Evolutionary conservation across 1,140 invertebrate species (phyloP).

Genomic region (Heliothis virescens): DNA sequence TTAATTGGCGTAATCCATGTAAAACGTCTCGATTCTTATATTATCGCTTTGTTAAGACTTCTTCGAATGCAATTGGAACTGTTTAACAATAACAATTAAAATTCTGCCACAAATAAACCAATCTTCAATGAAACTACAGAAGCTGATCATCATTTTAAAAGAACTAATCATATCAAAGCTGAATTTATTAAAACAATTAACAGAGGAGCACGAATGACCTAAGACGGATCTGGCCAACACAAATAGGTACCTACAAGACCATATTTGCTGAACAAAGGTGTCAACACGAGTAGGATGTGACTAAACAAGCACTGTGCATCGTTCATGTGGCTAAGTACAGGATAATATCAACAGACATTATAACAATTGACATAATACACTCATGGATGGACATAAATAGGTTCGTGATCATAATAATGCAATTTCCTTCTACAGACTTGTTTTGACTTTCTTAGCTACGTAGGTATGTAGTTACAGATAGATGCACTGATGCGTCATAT

Average conservation of each 20-base stretch:
- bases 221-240: neutral
- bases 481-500: no score
- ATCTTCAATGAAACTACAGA: neutral
- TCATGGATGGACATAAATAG: neutral
- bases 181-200: neutral
- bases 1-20: no score
- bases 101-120: no score
- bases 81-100: no score
- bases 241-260: neutral
- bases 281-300: neutral
- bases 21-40: no score
- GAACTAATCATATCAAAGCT: neutral
- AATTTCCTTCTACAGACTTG: no score
- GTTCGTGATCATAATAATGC: no score
- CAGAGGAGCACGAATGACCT: neutral
- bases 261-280: constrained; percentile 9
- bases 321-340: neutral
- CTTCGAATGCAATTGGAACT: no score
- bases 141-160: neutral
- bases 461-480: no score
- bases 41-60: no score
- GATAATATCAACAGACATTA: neutral
- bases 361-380: neutral
- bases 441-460: no score
- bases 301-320: neutral